Evolutionary conservation across 1,140 invertebrate species (phyloP).

Genomic region (Asobara japonica): DNA sequence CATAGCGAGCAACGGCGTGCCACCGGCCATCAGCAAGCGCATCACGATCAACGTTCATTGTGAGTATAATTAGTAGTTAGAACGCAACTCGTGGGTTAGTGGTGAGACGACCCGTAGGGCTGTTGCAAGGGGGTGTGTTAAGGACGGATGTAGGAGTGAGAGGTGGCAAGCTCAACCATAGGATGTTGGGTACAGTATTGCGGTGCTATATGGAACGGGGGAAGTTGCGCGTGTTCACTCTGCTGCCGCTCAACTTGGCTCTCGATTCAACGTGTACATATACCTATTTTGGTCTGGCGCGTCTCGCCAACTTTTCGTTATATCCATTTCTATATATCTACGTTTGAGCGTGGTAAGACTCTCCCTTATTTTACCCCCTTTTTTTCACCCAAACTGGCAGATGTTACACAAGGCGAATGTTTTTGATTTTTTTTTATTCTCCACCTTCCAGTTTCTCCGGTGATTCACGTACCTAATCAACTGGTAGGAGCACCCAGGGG

Average conservation of each 20-base stretch:
- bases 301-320: not conserved
- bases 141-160: not conserved
- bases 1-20: slow-evolving; percentile 84
- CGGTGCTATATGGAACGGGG: not conserved
- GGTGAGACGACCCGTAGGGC: not conserved
- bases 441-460: slow-evolving; percentile 86
- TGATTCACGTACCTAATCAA: slow-evolving; percentile 90
- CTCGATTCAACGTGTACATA: not conserved
- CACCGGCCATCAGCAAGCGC: slow-evolving; percentile 84
- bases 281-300: not conserved
- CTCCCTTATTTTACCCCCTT: slow-evolving; percentile 9
- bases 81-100: slow-evolving; percentile 25
- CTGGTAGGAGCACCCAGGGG: slow-evolving; percentile 86
- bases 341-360: not conserved
- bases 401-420: slow-evolving; percentile 40
- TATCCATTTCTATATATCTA: not conserved
- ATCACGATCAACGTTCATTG: slow-evolving; percentile 85
- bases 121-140: not conserved
- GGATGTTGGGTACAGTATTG: not conserved
- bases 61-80: slow-evolving; percentile 70
- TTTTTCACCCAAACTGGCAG: slow-evolving; percentile 31
- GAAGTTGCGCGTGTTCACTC: not conserved
- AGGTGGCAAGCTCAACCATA: not conserved
- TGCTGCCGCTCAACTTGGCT: slow-evolving; percentile 2
- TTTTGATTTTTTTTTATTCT: slow-evolving; percentile 33